Base-by-base conservation (phyloP, 1,140 invertebrate genomes). In the Drusus annulatus region DNA sequence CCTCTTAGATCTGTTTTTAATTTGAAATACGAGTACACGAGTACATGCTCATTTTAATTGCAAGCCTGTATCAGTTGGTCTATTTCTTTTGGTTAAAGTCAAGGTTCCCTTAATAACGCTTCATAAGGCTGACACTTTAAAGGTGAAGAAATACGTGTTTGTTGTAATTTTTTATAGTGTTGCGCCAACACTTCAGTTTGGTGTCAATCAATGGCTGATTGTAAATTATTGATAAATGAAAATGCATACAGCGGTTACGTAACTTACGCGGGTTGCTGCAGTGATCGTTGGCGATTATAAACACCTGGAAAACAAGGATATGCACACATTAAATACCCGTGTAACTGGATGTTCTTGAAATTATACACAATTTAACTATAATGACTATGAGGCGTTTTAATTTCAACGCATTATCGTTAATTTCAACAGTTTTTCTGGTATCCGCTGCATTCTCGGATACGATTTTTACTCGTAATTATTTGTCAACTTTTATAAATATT, bases 291-390 rank as follows among this genome's bases (percentile, higher is more conserved):
- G 10, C 25, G 45, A 71, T 71, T 71, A 52, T 36, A 51, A 71
- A 51, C 68, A 71, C 68, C 68, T 51, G 17, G 50, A 19, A 71
- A 31, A 52, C 45, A 71, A 71, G 68, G 50, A 23, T 71, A 71
- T 21, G 50, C 50, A 36, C 62, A 65, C 50, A 23, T 71, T 68
- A 36, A 60, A 60, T 60, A 17, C 23, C 19, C 25, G n/a, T 36
- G 28, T 25, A 71, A 71, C 68, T 71, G 36, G 68, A 71, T 51
- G 50, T 71, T 52, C 68, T 71, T 71, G 68, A 71, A 71, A 16
- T 17, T 71, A 19, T 71, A 50, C 19, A 51, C 25, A 71, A 71
- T 71, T 71, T 52, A 21, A 13, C 25, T 71, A 50, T 54, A 52
- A 15, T 17, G 62, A 13, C 68, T 51, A 54, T 15, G 45, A 71